Evolutionary conservation across 2,888 invertebrate species (phyloP).

Genomic region (Mythimna impura): DNA sequence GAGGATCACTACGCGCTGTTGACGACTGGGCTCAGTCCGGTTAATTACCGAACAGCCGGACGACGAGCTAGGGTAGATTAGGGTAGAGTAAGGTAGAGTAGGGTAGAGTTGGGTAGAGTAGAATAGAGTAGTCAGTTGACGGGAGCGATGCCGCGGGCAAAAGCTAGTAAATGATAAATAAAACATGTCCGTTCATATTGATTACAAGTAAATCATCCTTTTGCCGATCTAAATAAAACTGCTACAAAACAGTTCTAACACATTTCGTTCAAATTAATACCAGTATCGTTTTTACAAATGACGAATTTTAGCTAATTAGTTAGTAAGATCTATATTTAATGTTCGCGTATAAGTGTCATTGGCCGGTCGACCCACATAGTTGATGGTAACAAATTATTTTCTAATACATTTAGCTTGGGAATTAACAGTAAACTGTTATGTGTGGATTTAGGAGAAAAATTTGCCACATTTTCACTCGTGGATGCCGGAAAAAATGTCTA

Average conservation of each 20-base stretch:
- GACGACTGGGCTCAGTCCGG: too few species aligned
- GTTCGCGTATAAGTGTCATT: constrained; percentile 28
- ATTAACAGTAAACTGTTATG: background rate
- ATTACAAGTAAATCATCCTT: background rate
- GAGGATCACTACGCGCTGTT: too few species aligned
- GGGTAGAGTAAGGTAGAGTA: too few species aligned
- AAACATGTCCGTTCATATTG: background rate
- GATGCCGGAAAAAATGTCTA: too few species aligned
- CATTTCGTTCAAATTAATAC: constrained; percentile 7
- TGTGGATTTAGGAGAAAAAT: background rate
- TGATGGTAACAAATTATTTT: constrained; percentile 8
- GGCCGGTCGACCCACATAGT: constrained; percentile 29
- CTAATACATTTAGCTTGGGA: background rate
- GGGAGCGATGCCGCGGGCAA: too few species aligned
- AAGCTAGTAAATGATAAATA: too few species aligned
- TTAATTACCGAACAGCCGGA: too few species aligned
- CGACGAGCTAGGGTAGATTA: too few species aligned
- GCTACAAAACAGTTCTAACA: background rate
- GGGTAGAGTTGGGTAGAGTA: too few species aligned
- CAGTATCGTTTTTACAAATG: constrained; percentile 8
- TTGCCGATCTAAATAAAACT: background rate
- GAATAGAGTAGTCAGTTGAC: too few species aligned
- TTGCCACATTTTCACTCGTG: too few species aligned
- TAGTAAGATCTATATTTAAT: constrained; percentile 25
- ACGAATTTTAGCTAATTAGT: constrained; percentile 22